phyloP scores from a whole-genome alignment of 2,888 invertebrate genomes.

The Willowsia nigromaculata region DNA sequence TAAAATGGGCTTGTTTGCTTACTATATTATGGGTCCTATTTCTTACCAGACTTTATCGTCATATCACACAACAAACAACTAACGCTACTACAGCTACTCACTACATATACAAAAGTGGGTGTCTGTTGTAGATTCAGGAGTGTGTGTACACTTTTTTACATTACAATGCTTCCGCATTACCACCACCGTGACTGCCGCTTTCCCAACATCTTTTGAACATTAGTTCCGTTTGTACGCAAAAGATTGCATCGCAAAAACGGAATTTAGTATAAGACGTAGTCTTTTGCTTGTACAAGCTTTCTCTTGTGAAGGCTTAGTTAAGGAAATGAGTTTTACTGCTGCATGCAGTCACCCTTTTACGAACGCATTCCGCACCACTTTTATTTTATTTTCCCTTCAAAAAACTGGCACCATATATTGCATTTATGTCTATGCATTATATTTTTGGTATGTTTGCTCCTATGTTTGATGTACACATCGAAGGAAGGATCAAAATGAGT shows the following conservation, averaged over 20 bases:
- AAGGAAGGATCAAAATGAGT: neutral
- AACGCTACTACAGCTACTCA: neutral
- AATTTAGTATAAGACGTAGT: slow-evolving; percentile 14
- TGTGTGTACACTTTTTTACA: slow-evolving; percentile 41
- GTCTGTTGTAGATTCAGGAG: neutral
- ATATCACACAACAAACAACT: slow-evolving; percentile 32
- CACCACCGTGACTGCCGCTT: slow-evolving; percentile 32
- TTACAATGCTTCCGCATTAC: slow-evolving; percentile 64
- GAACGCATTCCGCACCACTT: neutral
- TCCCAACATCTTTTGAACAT: slow-evolving; percentile 48
- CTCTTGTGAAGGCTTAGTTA: neutral
- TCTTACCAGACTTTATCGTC: slow-evolving; percentile 8
- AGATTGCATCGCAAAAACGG: slow-evolving; percentile 43
- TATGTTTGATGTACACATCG: neutral
- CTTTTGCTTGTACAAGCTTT: neutral
- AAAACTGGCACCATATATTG: neutral
- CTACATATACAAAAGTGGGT: neutral
- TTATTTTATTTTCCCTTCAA: neutral
- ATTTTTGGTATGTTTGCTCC: neutral
- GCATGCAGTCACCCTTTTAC: neutral
- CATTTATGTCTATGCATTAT: neutral
- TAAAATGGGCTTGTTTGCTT: slow-evolving; percentile 60
- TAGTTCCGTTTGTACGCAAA: slow-evolving; percentile 48
- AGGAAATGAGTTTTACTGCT: slow-evolving; percentile 52
- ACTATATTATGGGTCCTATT: slow-evolving; percentile 4